Evolutionary conservation across 2,113 vertebrate species (phyloP).

Genomic region (Semnornis frantzii): DNA sequence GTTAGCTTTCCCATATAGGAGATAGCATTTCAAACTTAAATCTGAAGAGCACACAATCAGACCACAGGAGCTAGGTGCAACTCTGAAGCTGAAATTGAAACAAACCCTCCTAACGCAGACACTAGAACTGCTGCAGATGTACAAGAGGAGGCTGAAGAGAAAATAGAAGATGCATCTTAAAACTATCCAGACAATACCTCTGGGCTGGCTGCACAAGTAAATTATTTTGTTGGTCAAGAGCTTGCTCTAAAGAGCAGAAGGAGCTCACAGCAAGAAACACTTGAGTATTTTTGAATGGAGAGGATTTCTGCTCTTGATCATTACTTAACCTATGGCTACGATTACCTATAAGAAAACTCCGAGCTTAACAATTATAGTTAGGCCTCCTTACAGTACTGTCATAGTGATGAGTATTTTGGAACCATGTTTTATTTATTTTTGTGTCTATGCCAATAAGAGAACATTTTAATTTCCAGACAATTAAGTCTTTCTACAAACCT

Average conservation of each 20-base stretch:
- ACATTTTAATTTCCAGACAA: background rate
- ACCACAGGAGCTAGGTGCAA: background rate
- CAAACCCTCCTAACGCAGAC: background rate
- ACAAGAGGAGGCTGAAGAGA: background rate
- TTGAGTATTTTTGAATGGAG: background rate
- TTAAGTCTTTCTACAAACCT: background rate
- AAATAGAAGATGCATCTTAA: background rate
- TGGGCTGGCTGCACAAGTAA: background rate
- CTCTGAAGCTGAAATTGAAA: background rate
- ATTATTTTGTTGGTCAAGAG: background rate
- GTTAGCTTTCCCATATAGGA: background rate
- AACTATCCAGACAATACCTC: background rate
- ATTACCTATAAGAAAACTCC: background rate
- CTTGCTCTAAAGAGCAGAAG: background rate
- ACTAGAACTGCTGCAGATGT: background rate
- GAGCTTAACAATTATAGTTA: background rate
- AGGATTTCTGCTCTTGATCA: background rate
- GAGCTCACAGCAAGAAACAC: background rate
- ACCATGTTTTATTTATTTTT: background rate
- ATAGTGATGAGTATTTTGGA: background rate
- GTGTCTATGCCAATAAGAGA: background rate
- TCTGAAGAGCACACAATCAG: background rate
- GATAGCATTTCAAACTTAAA: background rate
- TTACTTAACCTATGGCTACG: background rate
- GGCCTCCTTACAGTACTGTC: background rate